Evolutionary conservation across 2,888 invertebrate species (phyloP), one percentile per base, ranked within the genome.

Genomic region (Scaptomyza polygonia): DNA sequence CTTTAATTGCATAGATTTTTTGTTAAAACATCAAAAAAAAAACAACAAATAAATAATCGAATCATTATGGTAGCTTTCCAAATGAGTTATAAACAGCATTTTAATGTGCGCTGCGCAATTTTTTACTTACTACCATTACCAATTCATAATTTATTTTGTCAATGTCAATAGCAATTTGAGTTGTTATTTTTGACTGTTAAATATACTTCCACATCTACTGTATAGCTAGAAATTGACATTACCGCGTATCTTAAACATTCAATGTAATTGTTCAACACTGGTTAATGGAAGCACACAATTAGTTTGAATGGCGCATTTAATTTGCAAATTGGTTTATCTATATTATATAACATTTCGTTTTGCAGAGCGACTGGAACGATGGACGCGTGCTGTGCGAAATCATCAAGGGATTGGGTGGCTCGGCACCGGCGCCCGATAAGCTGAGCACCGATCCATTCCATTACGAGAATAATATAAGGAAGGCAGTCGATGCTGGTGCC

Each of bases 311-410:
- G 27, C 25, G 14, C 7, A 29, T n/a, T 49, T 51, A 47, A 58
- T 42, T 52, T 52, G 51, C n/a, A 34, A 44, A 39, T 47, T 39
- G 32, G 21, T 14, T 49, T 18, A 27, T 27, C 39, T 62, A 16
- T 39, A 29, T 62, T 64, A 47, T 5, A 58, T 57, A 61, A 58
- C 18, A 6, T 92, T 93, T 59, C 92, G 16, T 92, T 93, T 48
- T 34, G 58, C 92, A 98, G 97, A 96, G 96, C 78, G 98, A 99
- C 89, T 99, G 99, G 99, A 98, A 98, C 89, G 98, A 99, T 90
- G 99, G 99, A 1, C 94, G 95, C 82, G 95, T 96, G 0, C 94
- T 98, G 18, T 97, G 97, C 86, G 95, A 97, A 86, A 93, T 99
- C 57, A 97, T 98, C 11, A 94, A 96, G 77, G 96, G 97, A 11